Percentiles rank a stretch among this genome's conserved stretches.
phyloP scores from a whole-genome alignment of 2,888 invertebrate genomes.

The Pasiphila rectangulata region DNA sequence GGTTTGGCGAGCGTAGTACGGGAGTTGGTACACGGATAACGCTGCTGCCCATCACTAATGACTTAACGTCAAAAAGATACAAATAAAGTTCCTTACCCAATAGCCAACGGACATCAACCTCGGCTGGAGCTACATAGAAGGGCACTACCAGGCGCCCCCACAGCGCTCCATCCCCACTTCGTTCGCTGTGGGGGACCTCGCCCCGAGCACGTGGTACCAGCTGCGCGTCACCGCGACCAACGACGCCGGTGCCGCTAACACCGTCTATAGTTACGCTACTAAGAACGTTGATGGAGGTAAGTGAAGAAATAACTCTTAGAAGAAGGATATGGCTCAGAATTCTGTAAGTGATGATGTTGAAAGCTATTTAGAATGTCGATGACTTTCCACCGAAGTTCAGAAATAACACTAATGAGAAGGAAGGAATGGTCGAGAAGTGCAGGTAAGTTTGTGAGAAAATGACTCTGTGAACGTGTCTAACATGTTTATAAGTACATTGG shows the following conservation, averaged over 20 bases:
- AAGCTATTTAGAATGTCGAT: too few species aligned
- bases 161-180: constrained; percentile 62
- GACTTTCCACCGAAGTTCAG: too few species aligned
- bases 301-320: constrained; percentile 17
- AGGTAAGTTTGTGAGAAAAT: too few species aligned
- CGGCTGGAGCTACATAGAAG: constrained; percentile 69
- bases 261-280: constrained; percentile 82
- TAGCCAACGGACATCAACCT: constrained; percentile 61
- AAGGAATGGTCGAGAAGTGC: too few species aligned
- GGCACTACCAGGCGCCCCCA: constrained; percentile 61
- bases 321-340: not conserved
- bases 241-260: constrained; percentile 83
- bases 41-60: not conserved
- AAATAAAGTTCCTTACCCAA: not conserved
- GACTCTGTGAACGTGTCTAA: too few species aligned
- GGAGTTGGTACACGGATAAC: too few species aligned
- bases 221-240: constrained; percentile 82
- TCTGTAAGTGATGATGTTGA: too few species aligned
- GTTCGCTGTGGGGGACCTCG: constrained; percentile 77
- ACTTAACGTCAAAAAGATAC: not conserved
- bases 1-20: too few species aligned
- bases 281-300: constrained; percentile 82
- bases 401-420: too few species aligned
- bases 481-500: too few species aligned
- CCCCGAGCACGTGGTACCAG: constrained; percentile 83